Conservation (phyloP, 2,113 vertebrate species). For the Neogale vison region DNA sequence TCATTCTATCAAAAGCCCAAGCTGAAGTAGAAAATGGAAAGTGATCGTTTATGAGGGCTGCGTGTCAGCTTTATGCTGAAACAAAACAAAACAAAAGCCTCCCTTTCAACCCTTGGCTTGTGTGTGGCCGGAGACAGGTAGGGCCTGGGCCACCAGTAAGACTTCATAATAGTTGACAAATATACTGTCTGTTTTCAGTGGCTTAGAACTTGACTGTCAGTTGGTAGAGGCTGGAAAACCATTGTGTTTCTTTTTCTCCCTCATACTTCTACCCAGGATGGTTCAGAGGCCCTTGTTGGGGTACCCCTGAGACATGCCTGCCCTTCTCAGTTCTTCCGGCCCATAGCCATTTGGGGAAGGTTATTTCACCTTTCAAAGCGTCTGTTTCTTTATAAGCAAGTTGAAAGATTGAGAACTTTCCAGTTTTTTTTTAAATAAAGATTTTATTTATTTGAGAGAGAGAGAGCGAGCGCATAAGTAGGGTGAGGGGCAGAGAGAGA, state of each 20-base stretch:
- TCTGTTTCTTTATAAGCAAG: neutral
- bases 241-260: neutral
- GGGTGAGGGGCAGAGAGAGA: neutral
- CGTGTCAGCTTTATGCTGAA: conserved; percentile 51
- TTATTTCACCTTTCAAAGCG: neutral
- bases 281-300: neutral
- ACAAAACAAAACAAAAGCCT: conserved; percentile 32
- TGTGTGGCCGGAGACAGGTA: neutral
- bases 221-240: neutral
- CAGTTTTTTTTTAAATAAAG: neutral
- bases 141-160: neutral
- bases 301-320: neutral
- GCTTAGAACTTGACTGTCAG: neutral
- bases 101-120: neutral
- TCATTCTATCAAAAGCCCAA: conserved; percentile 59
- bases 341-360: neutral
- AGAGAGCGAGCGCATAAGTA: neutral
- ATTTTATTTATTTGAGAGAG: neutral
- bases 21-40: conserved; percentile 69
- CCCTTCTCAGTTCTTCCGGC: neutral
- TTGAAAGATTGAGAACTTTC: conserved; percentile 27
- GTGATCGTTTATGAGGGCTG: conserved; percentile 59
- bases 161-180: neutral
- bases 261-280: neutral
- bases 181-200: conserved; percentile 4